phyloP scores from a whole-genome alignment of 2,797 vertebrate species.

The Buceros bicornis region DNA sequence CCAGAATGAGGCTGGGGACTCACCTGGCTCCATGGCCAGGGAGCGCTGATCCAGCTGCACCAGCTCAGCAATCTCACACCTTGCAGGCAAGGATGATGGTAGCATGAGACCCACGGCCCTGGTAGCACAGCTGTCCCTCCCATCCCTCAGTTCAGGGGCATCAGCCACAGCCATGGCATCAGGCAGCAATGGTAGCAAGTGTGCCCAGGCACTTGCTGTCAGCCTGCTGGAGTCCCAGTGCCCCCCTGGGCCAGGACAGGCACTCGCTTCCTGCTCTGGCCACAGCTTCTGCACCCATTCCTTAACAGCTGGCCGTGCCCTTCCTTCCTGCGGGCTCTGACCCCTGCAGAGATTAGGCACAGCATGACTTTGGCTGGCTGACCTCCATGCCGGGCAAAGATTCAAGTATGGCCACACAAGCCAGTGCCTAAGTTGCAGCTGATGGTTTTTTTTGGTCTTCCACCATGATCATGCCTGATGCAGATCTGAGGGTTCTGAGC shows the following conservation, averaged over 20 bases:
- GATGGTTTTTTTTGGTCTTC: neutral
- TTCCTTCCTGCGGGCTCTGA: neutral
- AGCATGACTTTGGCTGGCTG: neutral
- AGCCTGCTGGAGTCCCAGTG: neutral
- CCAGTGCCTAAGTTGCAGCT: neutral
- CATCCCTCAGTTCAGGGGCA: neutral
- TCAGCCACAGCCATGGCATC: neutral
- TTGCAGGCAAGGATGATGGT: neutral
- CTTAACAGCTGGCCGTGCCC: neutral
- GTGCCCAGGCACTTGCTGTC: neutral
- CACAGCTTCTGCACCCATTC: neutral
- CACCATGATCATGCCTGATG: no score
- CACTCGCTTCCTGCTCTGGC: neutral
- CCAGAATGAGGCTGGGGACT: neutral
- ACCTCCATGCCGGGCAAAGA: neutral
- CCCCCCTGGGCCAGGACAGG: neutral
- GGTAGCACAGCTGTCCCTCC: neutral
- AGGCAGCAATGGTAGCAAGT: neutral
- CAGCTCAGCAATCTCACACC: neutral
- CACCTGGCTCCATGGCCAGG: neutral
- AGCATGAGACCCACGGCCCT: neutral
- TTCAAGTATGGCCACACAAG: neutral
- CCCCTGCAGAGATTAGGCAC: neutral
- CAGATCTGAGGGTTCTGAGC: neutral
- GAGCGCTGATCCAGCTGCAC: neutral